Percentiles rank a stretch among this genome's conserved stretches.
Evolutionary conservation across 2,888 invertebrate species (phyloP).

Genomic region (Pelosia muscerda): DNA sequence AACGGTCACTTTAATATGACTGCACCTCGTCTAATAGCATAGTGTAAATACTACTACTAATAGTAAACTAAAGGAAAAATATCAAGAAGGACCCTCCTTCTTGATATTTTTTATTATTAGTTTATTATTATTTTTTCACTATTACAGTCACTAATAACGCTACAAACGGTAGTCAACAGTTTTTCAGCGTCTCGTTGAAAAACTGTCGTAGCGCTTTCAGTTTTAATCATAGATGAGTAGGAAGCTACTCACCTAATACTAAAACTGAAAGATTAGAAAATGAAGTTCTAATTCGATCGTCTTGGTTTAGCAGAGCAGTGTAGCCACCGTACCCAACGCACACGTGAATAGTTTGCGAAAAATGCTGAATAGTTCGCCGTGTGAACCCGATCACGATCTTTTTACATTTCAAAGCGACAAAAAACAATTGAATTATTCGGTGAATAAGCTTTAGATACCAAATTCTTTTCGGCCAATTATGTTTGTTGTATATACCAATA

Average conservation of each 20-base stretch:
- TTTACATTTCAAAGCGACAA: slow-evolving; percentile 63
- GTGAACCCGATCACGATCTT: slow-evolving; percentile 74
- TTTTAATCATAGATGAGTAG: too few species aligned
- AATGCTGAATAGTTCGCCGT: slow-evolving; percentile 67
- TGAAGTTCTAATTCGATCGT: neutral
- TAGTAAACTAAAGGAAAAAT: too few species aligned
- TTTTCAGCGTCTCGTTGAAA: too few species aligned
- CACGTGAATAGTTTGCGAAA: slow-evolving; percentile 78
- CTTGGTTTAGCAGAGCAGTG: slow-evolving; percentile 14
- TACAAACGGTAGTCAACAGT: too few species aligned
- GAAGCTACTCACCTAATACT: neutral
- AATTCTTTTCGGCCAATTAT: slow-evolving; percentile 45
- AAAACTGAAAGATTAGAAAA: neutral
- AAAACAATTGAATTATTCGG: slow-evolving; percentile 59
- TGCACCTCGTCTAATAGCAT: too few species aligned
- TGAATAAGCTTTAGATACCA: slow-evolving; percentile 41
- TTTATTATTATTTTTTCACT: too few species aligned
- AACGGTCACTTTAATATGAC: too few species aligned
- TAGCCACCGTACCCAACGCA: slow-evolving; percentile 61
- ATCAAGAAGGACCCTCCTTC: too few species aligned
- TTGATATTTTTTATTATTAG: too few species aligned
- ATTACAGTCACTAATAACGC: too few species aligned
- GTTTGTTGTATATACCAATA: slow-evolving; percentile 34
- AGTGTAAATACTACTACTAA: too few species aligned
- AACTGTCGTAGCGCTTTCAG: too few species aligned